Base-by-base conservation (phyloP, 2,888 invertebrate genomes). In the Callimorpha dominula region DNA sequence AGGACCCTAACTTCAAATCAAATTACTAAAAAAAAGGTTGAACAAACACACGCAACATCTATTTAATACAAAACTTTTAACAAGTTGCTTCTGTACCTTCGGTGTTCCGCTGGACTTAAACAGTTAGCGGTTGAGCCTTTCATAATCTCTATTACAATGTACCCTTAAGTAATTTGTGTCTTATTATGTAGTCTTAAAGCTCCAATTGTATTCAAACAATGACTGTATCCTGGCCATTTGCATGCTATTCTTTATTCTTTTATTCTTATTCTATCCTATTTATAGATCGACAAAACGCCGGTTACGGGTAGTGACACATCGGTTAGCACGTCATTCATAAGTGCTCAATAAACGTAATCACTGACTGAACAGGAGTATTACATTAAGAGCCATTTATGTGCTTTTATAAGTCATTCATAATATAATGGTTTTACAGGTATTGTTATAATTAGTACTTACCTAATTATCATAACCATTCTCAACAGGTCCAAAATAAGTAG, bases 161-260 rank as follows among this genome's bases (percentile, higher is more conserved):
- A 43, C 63, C 46, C 57, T 72, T 66, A 66, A 68, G 77, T 73
- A 74, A 78, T 77, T 73, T 79, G 68, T 68, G 49, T 70, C 73
- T 57, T 83, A 80, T 75, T 31, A 40, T 70, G 52, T n/a, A 65
- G 72, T 43, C 31, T 68, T 72, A 80, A 72, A 74, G 75, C 54
- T 65, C 31, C 76, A 66, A 77, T 80, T 75, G 78, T 78, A 31
- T 70, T 63, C 42, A 72, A 40, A 72, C 68, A 78, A 81, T 73
- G 80, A 72, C 62, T 70, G 75, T 57, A 76, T 76, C 71, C 83
- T 81, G 72, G 46, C 75, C 73, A 83, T 81, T 87, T 83, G 81
- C 79, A 81, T 76, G 67, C 68, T 57, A 50, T 65, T 42, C 71
- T 66, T 71, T 71, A 71, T 77, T 69, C 76, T 72, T 72, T 68